Evolutionary conservation across 2,888 invertebrate genomes (phyloP).

Genomic region (Ochropacha duplaris): DNA sequence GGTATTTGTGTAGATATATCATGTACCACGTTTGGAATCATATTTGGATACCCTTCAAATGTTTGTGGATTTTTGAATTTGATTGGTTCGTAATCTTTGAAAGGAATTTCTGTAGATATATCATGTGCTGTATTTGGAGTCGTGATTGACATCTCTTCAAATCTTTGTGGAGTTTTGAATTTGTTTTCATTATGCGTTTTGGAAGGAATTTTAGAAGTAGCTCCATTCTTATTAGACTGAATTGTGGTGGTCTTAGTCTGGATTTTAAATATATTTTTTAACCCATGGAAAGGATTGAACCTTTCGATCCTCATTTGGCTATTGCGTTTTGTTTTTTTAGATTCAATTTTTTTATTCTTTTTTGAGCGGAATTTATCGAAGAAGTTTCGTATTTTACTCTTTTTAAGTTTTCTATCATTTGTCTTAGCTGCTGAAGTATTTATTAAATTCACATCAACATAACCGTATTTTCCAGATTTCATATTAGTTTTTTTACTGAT

Average conservation of each 20-base stretch:
- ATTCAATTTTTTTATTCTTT: slow-evolving; percentile 21
- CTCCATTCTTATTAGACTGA: no score
- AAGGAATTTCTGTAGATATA: no score
- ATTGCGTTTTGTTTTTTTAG: slow-evolving; percentile 25
- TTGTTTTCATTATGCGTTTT: no score
- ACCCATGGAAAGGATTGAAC: slow-evolving; percentile 48
- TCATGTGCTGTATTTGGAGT: no score
- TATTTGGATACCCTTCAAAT: no score
- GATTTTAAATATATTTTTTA: slow-evolving; percentile 44
- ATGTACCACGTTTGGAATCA: no score
- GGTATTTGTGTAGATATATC: slow-evolving; percentile 28
- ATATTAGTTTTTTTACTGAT: slow-evolving; percentile 7
- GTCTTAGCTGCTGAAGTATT: slow-evolving; percentile 42
- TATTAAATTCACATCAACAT: slow-evolving; percentile 43
- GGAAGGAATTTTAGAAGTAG: no score
- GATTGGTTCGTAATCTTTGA: no score
- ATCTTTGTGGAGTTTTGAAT: no score
- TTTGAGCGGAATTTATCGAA: slow-evolving; percentile 30
- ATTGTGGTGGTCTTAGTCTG: slow-evolving; percentile 15
- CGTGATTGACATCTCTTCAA: no score
- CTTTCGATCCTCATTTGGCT: slow-evolving; percentile 32
- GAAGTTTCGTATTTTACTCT: slow-evolving; percentile 18
- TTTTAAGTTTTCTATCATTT: slow-evolving; percentile 17
- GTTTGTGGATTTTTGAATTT: no score
- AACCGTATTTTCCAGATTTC: slow-evolving; percentile 31